phyloP scores from a whole-genome alignment of 2,888 invertebrate genomes.

The Ceramica pisi region DNA sequence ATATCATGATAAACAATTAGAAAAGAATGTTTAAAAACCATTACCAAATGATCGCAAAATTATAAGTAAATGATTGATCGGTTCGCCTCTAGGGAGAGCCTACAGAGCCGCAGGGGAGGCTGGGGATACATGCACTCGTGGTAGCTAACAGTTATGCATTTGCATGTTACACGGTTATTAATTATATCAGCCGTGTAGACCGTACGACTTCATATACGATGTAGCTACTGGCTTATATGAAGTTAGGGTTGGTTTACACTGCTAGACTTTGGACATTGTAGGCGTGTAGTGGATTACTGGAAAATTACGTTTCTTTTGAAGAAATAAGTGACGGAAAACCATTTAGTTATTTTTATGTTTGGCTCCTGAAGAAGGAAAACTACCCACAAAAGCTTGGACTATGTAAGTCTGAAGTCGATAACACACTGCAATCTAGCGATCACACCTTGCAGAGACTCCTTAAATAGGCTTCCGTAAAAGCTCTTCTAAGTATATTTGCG shows the following conservation, averaged over 20 bases:
- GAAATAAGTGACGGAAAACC: too few species aligned
- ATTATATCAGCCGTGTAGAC: constrained; percentile 47
- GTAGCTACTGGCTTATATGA: constrained; percentile 5
- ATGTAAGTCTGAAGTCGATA: background rate
- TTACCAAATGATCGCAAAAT: constrained; percentile 8
- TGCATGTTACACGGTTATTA: constrained; percentile 65
- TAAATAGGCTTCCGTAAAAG: background rate
- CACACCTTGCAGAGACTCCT: background rate
- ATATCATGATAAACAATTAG: background rate
- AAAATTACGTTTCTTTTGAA: too few species aligned
- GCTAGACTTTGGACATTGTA: background rate
- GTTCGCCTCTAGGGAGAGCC: constrained; percentile 25
- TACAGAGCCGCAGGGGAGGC: background rate
- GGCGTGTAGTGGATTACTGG: too few species aligned
- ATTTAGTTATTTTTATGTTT: too few species aligned
- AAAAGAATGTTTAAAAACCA: constrained; percentile 4
- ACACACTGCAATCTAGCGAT: background rate
- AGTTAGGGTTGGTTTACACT: constrained; percentile 3
- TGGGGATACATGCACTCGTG: constrained; percentile 4
- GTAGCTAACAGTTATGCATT: constrained; percentile 51
- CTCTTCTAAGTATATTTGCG: background rate
- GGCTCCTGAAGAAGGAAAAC: too few species aligned
- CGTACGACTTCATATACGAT: constrained; percentile 10
- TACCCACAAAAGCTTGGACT: too few species aligned
- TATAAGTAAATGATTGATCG: constrained; percentile 36